Evolutionary conservation across 2,888 invertebrate genomes (phyloP).

Genomic region (Chrysomela aeneicollis): DNA sequence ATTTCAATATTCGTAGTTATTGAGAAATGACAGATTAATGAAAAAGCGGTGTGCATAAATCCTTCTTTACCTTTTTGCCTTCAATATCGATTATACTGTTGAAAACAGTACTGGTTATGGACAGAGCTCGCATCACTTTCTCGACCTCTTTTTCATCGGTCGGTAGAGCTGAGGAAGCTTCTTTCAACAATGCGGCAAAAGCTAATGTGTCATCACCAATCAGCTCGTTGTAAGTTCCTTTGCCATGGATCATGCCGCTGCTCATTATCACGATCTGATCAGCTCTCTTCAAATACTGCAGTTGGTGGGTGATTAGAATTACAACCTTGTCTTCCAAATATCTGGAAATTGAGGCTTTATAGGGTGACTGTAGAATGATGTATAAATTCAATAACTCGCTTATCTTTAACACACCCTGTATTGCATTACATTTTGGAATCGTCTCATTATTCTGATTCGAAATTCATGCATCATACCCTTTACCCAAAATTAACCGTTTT

Average conservation of each 20-base stretch:
- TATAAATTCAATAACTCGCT: too few relatives aligned
- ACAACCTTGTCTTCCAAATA: slow-evolving; percentile 67
- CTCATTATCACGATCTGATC: slow-evolving; percentile 54
- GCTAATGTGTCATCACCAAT: slow-evolving; percentile 22
- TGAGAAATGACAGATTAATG: too few relatives aligned
- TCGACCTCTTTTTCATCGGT: slow-evolving; percentile 43
- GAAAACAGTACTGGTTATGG: slow-evolving; percentile 43
- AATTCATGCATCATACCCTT: too few relatives aligned
- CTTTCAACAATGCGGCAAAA: slow-evolving; percentile 58
- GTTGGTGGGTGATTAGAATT: slow-evolving; percentile 74
- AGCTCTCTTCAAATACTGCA: slow-evolving; percentile 69
- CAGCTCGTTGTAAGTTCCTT: slow-evolving; percentile 26
- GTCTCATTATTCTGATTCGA: too few relatives aligned
- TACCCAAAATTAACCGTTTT: too few relatives aligned
- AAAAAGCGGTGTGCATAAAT: too few relatives aligned
- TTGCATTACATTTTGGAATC: too few relatives aligned
- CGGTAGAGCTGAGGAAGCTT: slow-evolving; percentile 31
- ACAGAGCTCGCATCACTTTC: slow-evolving; percentile 40
- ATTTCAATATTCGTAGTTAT: too few relatives aligned
- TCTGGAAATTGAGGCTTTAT: slow-evolving; percentile 51
- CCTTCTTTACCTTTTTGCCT: slow-evolving; percentile 44
- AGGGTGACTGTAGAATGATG: background rate
- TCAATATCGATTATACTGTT: slow-evolving; percentile 48
- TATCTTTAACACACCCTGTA: too few relatives aligned
- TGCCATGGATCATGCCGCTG: slow-evolving; percentile 59